phyloP scores from a whole-genome alignment of 2,113 vertebrate genomes.

The Rattus norvegicus region DNA sequence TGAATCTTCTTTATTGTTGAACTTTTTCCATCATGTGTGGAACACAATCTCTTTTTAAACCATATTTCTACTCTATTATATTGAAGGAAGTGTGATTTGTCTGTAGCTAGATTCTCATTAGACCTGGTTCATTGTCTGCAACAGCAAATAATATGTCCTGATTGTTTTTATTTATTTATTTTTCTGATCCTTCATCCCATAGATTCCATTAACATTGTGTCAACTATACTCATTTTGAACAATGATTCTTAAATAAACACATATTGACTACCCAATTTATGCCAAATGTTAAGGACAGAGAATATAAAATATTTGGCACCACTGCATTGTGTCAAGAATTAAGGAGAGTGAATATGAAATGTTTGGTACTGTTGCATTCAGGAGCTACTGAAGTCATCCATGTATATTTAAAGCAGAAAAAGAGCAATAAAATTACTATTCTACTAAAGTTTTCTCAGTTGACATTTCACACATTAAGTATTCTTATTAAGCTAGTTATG shows the following conservation, averaged over 20 bases:
- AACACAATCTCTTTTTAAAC: constrained; percentile 14
- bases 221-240: background rate
- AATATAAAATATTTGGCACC: background rate
- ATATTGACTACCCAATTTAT: background rate
- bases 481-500: background rate
- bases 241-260: constrained; percentile 24
- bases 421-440: background rate
- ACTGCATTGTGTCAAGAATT: background rate
- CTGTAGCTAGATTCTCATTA: background rate
- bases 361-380: background rate
- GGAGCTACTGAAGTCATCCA: background rate
- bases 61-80: background rate
- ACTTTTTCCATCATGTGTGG: background rate
- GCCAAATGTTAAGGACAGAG: background rate
- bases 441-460: background rate
- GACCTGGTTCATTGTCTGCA: background rate
- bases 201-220: background rate
- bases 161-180: background rate
- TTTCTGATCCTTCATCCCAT: background rate
- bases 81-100: background rate
- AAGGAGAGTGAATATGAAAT: background rate
- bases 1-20: background rate
- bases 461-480: background rate
- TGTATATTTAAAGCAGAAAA: background rate
- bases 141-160: background rate